phyloP scores from a whole-genome alignment of 1,140 invertebrate species.

The Drosophila rhopaloa region DNA sequence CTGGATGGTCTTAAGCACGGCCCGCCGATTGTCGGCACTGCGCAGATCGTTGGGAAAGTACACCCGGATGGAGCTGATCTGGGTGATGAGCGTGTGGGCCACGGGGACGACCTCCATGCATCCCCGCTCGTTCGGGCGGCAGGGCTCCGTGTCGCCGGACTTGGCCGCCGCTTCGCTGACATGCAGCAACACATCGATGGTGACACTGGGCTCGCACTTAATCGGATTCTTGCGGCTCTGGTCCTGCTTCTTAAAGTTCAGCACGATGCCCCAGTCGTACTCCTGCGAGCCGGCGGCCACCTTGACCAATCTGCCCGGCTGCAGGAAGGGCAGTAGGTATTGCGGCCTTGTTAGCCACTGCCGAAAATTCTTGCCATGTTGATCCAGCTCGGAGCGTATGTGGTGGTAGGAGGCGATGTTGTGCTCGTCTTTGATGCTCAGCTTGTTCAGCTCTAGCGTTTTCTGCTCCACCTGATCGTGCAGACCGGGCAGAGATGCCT shows the following conservation, averaged over 20 bases:
- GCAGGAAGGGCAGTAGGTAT: slow-evolving; percentile 96
- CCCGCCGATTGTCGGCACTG: slow-evolving; percentile 92
- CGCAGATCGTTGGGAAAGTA: slow-evolving; percentile 96
- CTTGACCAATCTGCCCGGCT: slow-evolving; percentile 96
- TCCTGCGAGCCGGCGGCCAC: slow-evolving; percentile 93
- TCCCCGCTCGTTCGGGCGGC: slow-evolving; percentile 84
- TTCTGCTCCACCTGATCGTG: slow-evolving; percentile 92
- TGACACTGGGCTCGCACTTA: slow-evolving; percentile 87
- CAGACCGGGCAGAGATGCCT: slow-evolving; percentile 95
- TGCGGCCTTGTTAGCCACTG: slow-evolving; percentile 93
- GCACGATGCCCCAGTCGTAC: slow-evolving; percentile 98
- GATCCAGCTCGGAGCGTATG: slow-evolving; percentile 92
- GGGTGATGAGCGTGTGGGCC: slow-evolving; percentile 91
- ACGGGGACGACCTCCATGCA: slow-evolving; percentile 95
- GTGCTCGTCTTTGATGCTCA: slow-evolving; percentile 90
- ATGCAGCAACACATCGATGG: slow-evolving; percentile 94
- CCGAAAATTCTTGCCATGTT: slow-evolving; percentile 90
- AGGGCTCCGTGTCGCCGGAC: slow-evolving; percentile 88
- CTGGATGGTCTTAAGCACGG: slow-evolving; percentile 94
- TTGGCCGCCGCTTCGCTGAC: slow-evolving; percentile 87
- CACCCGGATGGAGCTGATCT: slow-evolving; percentile 95
- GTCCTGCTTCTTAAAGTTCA: slow-evolving; percentile 94
- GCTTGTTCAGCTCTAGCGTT: slow-evolving; percentile 88
- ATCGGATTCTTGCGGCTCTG: slow-evolving; percentile 86
- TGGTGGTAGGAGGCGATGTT: slow-evolving; percentile 93